Percentiles rank a stretch among this genome's conserved stretches.
Conservation (phyloP, 2,113 vertebrate species). For the Ophthalmolycus amberensis region DNA sequence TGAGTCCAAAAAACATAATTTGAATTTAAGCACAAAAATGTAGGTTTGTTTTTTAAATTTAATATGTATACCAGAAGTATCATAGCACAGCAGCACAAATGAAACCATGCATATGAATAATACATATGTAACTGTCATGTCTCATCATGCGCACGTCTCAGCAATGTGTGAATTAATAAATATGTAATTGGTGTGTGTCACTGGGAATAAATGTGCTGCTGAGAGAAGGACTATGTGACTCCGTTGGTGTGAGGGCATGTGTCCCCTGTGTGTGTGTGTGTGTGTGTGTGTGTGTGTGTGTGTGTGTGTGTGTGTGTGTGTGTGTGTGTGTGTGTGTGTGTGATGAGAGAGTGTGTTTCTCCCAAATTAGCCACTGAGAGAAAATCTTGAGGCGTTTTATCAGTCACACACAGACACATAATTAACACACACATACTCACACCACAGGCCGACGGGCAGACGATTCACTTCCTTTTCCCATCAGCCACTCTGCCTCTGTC, state of each 20-base stretch:
- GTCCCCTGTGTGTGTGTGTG: background rate
- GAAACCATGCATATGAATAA: conserved; percentile 26
- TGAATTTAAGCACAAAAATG: background rate
- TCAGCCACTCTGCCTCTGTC: conserved; percentile 59
- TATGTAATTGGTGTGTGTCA: conserved; percentile 45
- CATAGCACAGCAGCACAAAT: background rate
- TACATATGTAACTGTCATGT: conserved; percentile 27
- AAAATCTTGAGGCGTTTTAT: conserved; percentile 40
- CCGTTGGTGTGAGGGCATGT: background rate
- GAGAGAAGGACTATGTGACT: conserved; percentile 27
- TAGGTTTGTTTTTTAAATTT: no score
- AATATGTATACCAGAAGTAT: background rate
- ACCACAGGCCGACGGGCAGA: conserved; percentile 39
- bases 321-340: conserved; percentile 11
- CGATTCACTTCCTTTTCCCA: conserved; percentile 69
- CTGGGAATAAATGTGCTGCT: conserved; percentile 28
- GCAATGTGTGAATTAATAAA: conserved; percentile 45
- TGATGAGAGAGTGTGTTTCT: conserved; percentile 8
- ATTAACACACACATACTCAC: conserved; percentile 33
- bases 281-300: conserved; percentile 34
- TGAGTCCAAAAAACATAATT: background rate
- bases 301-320: background rate
- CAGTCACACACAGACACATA: conserved; percentile 24
- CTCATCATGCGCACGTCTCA: conserved; percentile 22
- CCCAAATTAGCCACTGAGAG: conserved; percentile 36